phyloP scores from a whole-genome alignment of 2,888 invertebrate genomes.

The Apeira syringaria region DNA sequence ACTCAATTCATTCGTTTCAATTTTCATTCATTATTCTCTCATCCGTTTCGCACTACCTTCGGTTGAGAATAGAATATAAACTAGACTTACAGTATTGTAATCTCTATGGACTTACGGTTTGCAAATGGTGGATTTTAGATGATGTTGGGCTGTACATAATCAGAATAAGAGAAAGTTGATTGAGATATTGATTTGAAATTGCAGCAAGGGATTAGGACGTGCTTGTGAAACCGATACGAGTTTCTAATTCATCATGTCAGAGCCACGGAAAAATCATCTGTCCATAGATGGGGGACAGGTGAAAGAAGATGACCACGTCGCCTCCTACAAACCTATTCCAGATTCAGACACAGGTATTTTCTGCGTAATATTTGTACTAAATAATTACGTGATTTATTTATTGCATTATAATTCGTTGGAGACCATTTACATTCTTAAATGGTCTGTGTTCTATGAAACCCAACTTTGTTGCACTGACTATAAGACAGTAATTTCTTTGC shows the following conservation, averaged over 20 bases:
- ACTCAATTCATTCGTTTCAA: no score
- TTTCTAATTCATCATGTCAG: conserved; percentile 62
- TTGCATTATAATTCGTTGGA: neutral
- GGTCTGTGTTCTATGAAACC: neutral
- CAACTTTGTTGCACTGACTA: neutral
- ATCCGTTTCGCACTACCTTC: no score
- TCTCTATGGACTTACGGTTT: no score
- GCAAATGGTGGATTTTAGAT: conserved; percentile 22
- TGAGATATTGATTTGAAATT: conserved; percentile 40
- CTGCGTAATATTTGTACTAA: conserved; percentile 1
- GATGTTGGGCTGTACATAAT: conserved; percentile 9
- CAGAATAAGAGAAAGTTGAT: conserved; percentile 30
- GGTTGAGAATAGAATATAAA: no score
- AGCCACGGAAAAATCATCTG: conserved; percentile 70
- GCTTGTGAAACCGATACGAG: conserved; percentile 44
- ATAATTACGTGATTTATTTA: neutral
- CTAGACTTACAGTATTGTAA: no score
- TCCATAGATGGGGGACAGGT: conserved; percentile 72
- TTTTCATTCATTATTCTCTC: no score
- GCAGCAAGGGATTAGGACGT: conserved; percentile 46
- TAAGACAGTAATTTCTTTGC: conserved; percentile 1
- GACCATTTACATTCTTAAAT: neutral
- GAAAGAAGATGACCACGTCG: conserved; percentile 76
- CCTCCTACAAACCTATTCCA: conserved; percentile 62
- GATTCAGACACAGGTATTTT: conserved; percentile 83